A percentile compares a stretch with the other conserved stretches of the same genome.
Evolutionary conservation across 2,888 invertebrate genomes (phyloP).

Genomic region (Pseudoips prasinana): DNA sequence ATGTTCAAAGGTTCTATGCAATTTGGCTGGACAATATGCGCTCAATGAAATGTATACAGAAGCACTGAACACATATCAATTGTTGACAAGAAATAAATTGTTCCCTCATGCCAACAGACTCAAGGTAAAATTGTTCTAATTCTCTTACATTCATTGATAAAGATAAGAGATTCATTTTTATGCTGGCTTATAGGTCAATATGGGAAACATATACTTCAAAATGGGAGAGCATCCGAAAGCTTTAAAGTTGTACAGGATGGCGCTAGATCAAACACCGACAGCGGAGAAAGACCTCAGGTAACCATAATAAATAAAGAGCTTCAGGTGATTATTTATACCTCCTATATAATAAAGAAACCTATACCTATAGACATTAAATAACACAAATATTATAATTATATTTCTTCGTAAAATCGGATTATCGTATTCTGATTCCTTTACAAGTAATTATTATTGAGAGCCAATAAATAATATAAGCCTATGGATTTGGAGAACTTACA

Average conservation of each 20-base stretch:
- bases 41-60: conserved; percentile 97
- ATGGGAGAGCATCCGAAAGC: conserved; percentile 97
- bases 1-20: conserved; percentile 98
- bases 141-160: background rate
- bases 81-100: conserved; percentile 96
- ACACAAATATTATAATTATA: too few species aligned
- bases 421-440: too few species aligned
- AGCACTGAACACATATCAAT: conserved; percentile 96
- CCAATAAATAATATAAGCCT: too few species aligned
- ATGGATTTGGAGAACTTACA: too few species aligned
- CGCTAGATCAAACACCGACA: conserved; percentile 97
- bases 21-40: conserved; percentile 96
- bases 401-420: too few species aligned
- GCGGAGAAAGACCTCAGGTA: conserved; percentile 95
- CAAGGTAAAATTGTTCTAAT: conserved; percentile 82
- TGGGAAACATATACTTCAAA: conserved; percentile 98
- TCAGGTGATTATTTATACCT: too few species aligned
- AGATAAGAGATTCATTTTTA: background rate
- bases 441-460: too few species aligned
- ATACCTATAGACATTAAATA: too few species aligned
- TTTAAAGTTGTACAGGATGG: conserved; percentile 99
- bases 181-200: conserved; percentile 83
- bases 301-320: background rate
- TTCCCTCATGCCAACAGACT: conserved; percentile 96
- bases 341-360: too few species aligned